Evolutionary conservation across 2,797 vertebrate genomes (phyloP).

Genomic region (Psittacula derbiana): DNA sequence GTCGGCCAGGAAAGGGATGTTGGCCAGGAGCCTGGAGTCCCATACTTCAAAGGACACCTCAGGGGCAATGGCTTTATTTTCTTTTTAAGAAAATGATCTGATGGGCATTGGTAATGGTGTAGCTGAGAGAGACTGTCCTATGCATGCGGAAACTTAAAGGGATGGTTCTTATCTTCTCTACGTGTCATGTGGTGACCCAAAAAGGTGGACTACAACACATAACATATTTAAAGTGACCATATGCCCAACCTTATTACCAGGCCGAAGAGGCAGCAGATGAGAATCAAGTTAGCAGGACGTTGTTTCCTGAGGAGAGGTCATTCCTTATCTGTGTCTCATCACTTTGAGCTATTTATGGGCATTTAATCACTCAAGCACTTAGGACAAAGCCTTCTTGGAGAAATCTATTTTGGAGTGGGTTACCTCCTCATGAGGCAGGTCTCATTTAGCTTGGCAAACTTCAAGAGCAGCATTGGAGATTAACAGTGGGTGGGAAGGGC

Average conservation of each 20-base stretch:
- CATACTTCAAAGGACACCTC: slow-evolving; percentile 42
- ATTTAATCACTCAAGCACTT: slow-evolving; percentile 11
- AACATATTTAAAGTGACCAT: background rate
- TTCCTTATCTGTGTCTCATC: background rate
- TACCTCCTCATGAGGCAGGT: background rate
- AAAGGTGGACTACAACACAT: background rate
- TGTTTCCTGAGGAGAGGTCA: background rate
- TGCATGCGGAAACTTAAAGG: background rate
- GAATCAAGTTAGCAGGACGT: background rate
- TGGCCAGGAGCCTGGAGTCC: background rate
- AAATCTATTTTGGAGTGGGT: background rate
- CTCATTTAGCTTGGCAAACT: background rate
- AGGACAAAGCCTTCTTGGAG: background rate
- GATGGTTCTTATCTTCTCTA: background rate
- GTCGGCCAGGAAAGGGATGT: background rate
- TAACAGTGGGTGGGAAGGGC: background rate
- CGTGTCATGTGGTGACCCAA: background rate
- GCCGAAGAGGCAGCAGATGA: background rate
- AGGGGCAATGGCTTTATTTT: background rate
- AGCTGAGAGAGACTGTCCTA: background rate
- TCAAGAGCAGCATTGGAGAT: background rate
- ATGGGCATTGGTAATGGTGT: background rate
- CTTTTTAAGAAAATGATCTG: background rate
- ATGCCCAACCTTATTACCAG: background rate
- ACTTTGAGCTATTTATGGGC: background rate